These are phyloP conservation scores for Spodoptera exigua DNA, from an alignment of 2,888 invertebrate genomes.

Conservation along the genomic window DNA sequence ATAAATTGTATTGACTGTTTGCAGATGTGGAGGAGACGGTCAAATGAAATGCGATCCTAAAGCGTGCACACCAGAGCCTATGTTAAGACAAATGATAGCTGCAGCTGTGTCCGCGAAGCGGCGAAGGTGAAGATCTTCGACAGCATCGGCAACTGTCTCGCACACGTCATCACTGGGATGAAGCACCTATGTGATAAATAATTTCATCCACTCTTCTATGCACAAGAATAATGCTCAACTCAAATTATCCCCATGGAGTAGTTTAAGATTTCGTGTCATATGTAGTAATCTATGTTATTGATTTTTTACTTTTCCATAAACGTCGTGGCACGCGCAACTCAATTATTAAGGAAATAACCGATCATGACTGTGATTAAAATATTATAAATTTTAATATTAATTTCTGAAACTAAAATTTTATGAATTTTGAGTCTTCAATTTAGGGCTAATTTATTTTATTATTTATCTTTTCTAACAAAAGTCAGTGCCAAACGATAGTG, in stretches of 20 bases:
- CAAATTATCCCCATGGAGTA: slow-evolving; percentile 87
- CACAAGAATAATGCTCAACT: slow-evolving; percentile 89
- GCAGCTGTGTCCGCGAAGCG: slow-evolving; percentile 93
- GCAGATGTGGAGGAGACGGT: slow-evolving; percentile 96
- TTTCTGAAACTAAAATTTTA: slow-evolving; percentile 75
- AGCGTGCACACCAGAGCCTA: slow-evolving; percentile 96
- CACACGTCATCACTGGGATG: slow-evolving; percentile 77
- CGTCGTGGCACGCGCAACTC: slow-evolving; percentile 84
- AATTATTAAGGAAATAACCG: slow-evolving; percentile 76
- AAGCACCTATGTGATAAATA: slow-evolving; percentile 78
- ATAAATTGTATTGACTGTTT: slow-evolving; percentile 63
- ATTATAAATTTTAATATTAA: slow-evolving; percentile 74
- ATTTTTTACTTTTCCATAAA: slow-evolving; percentile 78
- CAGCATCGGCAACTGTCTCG: slow-evolving; percentile 63
- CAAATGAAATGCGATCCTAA: slow-evolving; percentile 98
- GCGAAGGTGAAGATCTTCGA: slow-evolving; percentile 90
- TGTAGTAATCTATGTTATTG: slow-evolving; percentile 81
- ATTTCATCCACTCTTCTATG: slow-evolving; percentile 84
- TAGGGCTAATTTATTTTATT: slow-evolving; percentile 79
- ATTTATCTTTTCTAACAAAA: slow-evolving; percentile 74
- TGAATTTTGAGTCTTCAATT: slow-evolving; percentile 74
- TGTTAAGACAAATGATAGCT: slow-evolving; percentile 96
- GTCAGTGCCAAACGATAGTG: slow-evolving; percentile 88
- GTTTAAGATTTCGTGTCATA: slow-evolving; percentile 88
- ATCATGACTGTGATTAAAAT: slow-evolving; percentile 87